A percentile compares a stretch with the other conserved stretches of the same genome.
Conservation (phyloP, 2,797 vertebrate species). For the Bovichtus diacanthus region DNA sequence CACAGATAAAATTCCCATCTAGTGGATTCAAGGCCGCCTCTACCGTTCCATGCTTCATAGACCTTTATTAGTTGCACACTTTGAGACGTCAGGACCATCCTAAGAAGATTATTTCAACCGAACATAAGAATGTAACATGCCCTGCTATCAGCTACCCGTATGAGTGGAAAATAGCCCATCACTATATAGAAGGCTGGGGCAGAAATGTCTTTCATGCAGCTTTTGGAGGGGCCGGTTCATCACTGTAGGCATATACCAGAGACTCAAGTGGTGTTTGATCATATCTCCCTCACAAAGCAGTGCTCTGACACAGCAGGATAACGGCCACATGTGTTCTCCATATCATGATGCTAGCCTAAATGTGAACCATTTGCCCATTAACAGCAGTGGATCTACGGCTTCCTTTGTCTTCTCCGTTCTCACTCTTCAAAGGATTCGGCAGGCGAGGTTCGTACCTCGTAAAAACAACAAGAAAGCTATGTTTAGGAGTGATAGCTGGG, state of each 20-base stretch:
- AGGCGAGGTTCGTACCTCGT: slow-evolving; percentile 74
- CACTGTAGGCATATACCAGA: slow-evolving; percentile 38
- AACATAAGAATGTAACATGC: slow-evolving; percentile 43
- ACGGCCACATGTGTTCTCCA: slow-evolving; percentile 83
- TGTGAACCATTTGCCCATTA: slow-evolving; percentile 83
- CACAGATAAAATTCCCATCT: slow-evolving; percentile 70
- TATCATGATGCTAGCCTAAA: slow-evolving; percentile 77
- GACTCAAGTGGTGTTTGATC: slow-evolving; percentile 74
- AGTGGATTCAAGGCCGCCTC: slow-evolving; percentile 54
- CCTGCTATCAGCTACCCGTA: slow-evolving; percentile 33
- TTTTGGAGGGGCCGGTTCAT: slow-evolving; percentile 49
- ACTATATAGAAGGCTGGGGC: slow-evolving; percentile 2
- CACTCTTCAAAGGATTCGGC: slow-evolving; percentile 81
- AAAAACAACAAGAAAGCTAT: slow-evolving; percentile 79
- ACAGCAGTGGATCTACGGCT: slow-evolving; percentile 78
- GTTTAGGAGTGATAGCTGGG: slow-evolving; percentile 74
- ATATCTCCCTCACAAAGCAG: slow-evolving; percentile 63
- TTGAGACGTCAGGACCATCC: slow-evolving; percentile 51
- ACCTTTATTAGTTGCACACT: slow-evolving; percentile 67
- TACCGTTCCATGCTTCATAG: slow-evolving; percentile 11
- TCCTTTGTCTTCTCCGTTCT: slow-evolving; percentile 74
- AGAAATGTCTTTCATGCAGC: slow-evolving; percentile 56
- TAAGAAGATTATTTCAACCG: slow-evolving; percentile 44
- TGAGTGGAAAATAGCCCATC: slow-evolving; percentile 41
- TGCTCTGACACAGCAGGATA: slow-evolving; percentile 66